Conservation (phyloP, 2,113 vertebrate genomes). For the Poeciliopsis retropinna region DNA sequence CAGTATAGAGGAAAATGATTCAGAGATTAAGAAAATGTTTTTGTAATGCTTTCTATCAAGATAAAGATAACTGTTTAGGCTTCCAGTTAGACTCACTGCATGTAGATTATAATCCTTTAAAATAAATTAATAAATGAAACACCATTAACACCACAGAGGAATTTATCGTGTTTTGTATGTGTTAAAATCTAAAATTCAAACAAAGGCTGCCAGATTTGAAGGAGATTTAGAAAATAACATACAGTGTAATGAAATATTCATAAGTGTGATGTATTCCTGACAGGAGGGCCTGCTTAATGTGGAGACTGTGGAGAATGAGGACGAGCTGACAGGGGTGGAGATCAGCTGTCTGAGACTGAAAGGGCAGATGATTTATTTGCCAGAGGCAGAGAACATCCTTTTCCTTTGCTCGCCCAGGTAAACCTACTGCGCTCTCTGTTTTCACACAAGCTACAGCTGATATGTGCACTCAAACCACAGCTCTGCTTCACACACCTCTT, state of each 20-base stretch:
- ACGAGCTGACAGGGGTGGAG: constrained; percentile 96
- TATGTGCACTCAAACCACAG: neutral
- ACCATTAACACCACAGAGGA: neutral
- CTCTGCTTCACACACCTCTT: constrained; percentile 1
- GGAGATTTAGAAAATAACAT: constrained; percentile 31
- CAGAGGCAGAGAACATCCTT: constrained; percentile 98
- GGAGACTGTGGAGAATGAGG: constrained; percentile 93
- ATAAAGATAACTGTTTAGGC: no score
- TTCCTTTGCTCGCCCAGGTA: constrained; percentile 99
- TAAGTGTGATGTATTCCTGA: constrained; percentile 55
- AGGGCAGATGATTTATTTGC: constrained; percentile 98
- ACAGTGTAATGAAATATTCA: constrained; percentile 59
- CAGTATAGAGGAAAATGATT: neutral
- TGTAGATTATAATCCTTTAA: neutral
- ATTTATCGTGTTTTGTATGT: neutral
- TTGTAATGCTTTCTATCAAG: no score
- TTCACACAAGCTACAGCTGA: constrained; percentile 10
- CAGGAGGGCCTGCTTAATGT: constrained; percentile 97
- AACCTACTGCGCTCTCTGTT: constrained; percentile 17
- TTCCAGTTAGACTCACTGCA: no score
- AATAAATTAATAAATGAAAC: neutral
- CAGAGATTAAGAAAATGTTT: neutral
- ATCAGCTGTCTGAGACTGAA: constrained; percentile 97
- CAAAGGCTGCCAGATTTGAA: constrained; percentile 22
- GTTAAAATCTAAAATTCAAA: neutral